Evolutionary conservation across 2,888 invertebrate genomes (phyloP).

Genomic region (Ferrisia virgata): DNA sequence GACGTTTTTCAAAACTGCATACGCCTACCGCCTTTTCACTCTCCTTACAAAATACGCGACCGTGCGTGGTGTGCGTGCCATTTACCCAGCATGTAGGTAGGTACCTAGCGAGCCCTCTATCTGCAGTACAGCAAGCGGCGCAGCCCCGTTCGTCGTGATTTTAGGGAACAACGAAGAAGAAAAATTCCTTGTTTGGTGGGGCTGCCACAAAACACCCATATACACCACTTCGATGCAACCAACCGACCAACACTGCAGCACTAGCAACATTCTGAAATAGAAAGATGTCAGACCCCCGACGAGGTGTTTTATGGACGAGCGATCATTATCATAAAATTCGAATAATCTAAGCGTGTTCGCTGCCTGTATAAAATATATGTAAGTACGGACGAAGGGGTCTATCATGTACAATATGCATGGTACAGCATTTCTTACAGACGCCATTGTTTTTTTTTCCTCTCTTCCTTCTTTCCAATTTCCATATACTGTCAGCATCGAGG

Average conservation of each 20-base stretch:
- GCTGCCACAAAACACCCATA: neutral
- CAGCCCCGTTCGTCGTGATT: neutral
- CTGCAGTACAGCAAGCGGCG: neutral
- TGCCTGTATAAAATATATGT: neutral
- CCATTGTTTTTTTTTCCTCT: neutral
- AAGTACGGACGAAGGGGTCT: neutral
- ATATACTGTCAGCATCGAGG: neutral
- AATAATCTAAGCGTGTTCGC: neutral
- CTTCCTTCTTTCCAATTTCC: neutral
- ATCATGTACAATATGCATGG: neutral
- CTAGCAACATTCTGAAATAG: neutral
- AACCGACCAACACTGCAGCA: neutral
- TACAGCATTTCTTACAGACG: neutral
- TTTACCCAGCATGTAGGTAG: too few species aligned
- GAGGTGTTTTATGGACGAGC: slow-evolving; percentile 14
- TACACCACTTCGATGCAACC: too few species aligned
- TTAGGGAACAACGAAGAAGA: neutral
- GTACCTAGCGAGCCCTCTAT: too few species aligned
- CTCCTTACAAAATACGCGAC: neutral
- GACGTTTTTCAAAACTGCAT: neutral
- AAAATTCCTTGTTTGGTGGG: neutral
- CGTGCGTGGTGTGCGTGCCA: neutral
- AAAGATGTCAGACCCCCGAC: slow-evolving; percentile 14
- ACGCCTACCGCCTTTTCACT: slow-evolving; percentile 5
- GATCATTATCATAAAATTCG: slow-evolving; percentile 17